phyloP scores from a whole-genome alignment of 92 coral and sea anemone species.

The Chrysogorgia sp. region DNA sequence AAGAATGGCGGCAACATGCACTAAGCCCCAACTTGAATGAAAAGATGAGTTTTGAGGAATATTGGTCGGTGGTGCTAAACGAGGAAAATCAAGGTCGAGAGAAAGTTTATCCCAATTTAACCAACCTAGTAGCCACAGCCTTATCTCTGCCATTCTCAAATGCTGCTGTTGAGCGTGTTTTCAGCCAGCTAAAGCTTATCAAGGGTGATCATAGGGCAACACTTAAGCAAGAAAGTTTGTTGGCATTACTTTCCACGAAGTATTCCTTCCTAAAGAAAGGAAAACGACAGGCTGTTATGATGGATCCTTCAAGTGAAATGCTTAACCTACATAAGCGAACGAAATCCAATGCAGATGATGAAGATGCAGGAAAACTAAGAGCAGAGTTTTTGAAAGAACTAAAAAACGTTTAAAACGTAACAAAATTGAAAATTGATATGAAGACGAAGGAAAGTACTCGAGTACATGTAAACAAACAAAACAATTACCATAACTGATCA shows the following conservation, averaged over 20 bases:
- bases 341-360: constrained; percentile 7
- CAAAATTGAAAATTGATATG: background rate
- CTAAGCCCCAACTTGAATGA: too few relatives aligned
- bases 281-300: too few relatives aligned
- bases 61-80: too few relatives aligned
- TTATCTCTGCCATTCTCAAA: constrained; percentile 6
- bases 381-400: constrained; percentile 12
- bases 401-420: background rate
- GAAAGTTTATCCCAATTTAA: constrained; percentile 8
- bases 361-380: constrained; percentile 11
- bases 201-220: constrained; percentile 27
- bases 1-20: too few relatives aligned
- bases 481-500: too few relatives aligned
- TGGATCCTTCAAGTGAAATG: constrained; percentile 29
- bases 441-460: background rate
- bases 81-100: too few relatives aligned
- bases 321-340: constrained; percentile 20
- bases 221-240: too few relatives aligned
- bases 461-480: too few relatives aligned
- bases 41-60: too few relatives aligned
- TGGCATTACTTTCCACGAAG: constrained; percentile 22
- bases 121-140: background rate
- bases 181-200: constrained; percentile 12
- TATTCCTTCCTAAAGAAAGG: constrained; percentile 27
- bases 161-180: too few relatives aligned